Conservation (phyloP, 1,140 invertebrate species). For the Zaprionus ornatus region DNA sequence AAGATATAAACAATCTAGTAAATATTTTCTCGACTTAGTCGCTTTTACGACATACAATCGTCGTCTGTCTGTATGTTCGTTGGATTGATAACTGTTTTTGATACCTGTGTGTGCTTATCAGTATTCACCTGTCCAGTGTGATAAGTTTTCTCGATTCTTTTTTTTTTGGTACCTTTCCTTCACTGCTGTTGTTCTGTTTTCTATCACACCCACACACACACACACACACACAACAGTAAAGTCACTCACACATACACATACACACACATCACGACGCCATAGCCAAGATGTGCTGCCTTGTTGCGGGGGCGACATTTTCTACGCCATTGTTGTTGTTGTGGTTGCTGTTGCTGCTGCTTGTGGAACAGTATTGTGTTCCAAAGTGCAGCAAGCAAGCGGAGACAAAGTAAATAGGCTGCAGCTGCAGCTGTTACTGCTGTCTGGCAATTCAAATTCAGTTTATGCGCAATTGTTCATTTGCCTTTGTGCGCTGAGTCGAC, state of each 20-base stretch:
- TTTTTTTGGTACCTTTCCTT: background rate
- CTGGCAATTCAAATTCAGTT: conserved; percentile 29
- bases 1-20: conserved; percentile 31
- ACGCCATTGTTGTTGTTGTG: conserved; percentile 1
- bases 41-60: conserved; percentile 9
- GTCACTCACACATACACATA: background rate
- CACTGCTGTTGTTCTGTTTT: background rate
- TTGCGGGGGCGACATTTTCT: conserved; percentile 23
- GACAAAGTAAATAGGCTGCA: conserved; percentile 23
- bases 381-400: conserved; percentile 23
- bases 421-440: conserved; percentile 18
- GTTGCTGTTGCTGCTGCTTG: background rate
- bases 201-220: background rate
- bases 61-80: background rate
- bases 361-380: conserved; percentile 22
- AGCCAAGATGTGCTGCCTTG: conserved; percentile 9
- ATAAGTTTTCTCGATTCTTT: conserved; percentile 1
- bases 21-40: conserved; percentile 15
- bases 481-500: background rate
- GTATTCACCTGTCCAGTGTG: background rate
- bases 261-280: background rate
- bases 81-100: background rate
- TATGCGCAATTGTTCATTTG: conserved; percentile 18
- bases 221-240: no score
- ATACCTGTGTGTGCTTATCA: conserved; percentile 26